These are phyloP conservation scores for Trichopoda pennipes DNA, from an alignment of 2,888 invertebrate genomes.

Conservation along the genomic window DNA sequence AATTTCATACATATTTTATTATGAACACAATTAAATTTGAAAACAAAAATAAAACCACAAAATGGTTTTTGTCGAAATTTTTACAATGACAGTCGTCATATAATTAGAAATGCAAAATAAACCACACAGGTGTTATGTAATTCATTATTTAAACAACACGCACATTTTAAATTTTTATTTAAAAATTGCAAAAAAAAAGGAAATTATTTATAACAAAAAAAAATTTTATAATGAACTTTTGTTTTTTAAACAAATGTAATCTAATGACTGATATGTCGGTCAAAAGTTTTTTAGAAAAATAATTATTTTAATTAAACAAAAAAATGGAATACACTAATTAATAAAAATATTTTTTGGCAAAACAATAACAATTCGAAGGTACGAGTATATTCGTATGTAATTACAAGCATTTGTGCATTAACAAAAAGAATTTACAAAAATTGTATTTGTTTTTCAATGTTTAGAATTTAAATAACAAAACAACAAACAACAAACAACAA, in stretches of 20 bases:
- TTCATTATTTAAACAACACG: slow-evolving; percentile 3
- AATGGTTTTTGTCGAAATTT: slow-evolving; percentile 7
- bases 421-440: slow-evolving; percentile 16
- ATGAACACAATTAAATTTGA: slow-evolving; percentile 2
- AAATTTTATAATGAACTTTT: neutral
- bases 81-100: slow-evolving; percentile 7
- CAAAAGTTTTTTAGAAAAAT: slow-evolving; percentile 11
- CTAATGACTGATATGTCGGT: slow-evolving; percentile 16
- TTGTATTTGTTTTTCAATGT: neutral
- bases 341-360: slow-evolving; percentile 1
- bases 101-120: slow-evolving; percentile 1
- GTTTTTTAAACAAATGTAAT: slow-evolving; percentile 2
- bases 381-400: neutral
- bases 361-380: slow-evolving; percentile 5
- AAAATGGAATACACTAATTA: neutral
- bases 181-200: neutral
- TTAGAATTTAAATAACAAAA: neutral
- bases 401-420: slow-evolving; percentile 7
- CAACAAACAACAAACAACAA: too few relatives aligned
- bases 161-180: too few relatives aligned
- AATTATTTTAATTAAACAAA: neutral
- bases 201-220: neutral
- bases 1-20: neutral
- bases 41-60: slow-evolving; percentile 13
- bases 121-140: slow-evolving; percentile 26